Conservation (phyloP, 2,113 vertebrate species). For the Bos indicus region DNA sequence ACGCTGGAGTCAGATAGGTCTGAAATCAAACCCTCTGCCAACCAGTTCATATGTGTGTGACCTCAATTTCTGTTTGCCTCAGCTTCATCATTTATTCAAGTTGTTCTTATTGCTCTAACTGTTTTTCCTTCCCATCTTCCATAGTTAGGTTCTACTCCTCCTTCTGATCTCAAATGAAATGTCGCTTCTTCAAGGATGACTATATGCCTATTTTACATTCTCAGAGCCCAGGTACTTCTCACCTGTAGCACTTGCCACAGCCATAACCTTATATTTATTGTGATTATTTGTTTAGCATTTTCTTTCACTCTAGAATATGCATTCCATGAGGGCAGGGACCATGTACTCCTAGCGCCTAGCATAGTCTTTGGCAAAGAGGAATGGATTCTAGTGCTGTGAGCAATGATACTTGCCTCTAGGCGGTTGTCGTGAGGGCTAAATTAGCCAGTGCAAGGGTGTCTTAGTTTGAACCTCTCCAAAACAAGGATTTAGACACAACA, state of each 20-base stretch:
- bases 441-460: background rate
- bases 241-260: background rate
- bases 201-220: background rate
- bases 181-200: background rate
- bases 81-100: background rate
- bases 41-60: background rate
- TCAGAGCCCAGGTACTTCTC: background rate
- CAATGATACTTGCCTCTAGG: background rate
- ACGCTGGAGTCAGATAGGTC: background rate
- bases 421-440: background rate
- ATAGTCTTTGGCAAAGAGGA: background rate
- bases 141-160: background rate
- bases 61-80: background rate
- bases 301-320: background rate
- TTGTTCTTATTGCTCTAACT: slow-evolving; percentile 6
- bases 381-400: background rate
- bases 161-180: background rate
- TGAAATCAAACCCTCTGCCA: background rate
- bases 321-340: background rate
- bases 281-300: background rate
- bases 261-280: background rate
- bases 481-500: background rate
- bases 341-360: background rate
- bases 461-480: background rate
- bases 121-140: background rate